These are phyloP conservation scores for Ips typographus DNA, from an alignment of 1,140 invertebrate species.

Conservation along the genomic window DNA sequence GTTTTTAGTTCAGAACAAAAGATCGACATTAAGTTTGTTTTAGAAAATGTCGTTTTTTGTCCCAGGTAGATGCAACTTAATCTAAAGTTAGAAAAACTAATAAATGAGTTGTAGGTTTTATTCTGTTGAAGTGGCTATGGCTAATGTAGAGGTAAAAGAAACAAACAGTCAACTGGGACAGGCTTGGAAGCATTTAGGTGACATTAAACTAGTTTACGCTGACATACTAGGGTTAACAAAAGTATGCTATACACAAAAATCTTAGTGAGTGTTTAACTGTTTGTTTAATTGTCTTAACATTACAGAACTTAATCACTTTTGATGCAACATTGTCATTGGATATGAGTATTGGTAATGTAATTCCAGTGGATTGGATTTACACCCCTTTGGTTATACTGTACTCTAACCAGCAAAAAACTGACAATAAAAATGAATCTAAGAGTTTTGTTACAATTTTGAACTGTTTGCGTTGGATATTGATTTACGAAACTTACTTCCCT, in stretches of 20 bases:
- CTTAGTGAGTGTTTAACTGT: background rate
- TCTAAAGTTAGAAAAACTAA: background rate
- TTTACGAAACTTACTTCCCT: conserved; percentile 61
- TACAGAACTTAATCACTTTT: conserved; percentile 8
- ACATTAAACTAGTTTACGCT: conserved; percentile 57
- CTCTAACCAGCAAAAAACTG: conserved; percentile 53
- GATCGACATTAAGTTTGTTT: conserved; percentile 54
- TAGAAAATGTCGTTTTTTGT: conserved; percentile 59
- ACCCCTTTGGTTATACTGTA: conserved; percentile 64
- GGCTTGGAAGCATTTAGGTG: conserved; percentile 53
- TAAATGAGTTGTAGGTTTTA: conserved; percentile 51
- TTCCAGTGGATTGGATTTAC: conserved; percentile 71
- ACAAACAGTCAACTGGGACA: conserved; percentile 52
- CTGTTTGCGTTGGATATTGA: conserved; percentile 60
- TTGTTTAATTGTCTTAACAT: background rate
- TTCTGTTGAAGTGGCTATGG: conserved; percentile 56
- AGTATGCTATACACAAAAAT: conserved; percentile 31
- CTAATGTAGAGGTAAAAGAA: conserved; percentile 55
- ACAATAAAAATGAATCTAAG: conserved; percentile 48
- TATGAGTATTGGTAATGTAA: conserved; percentile 54
- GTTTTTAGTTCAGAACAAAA: conserved; percentile 56
- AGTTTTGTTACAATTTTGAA: conserved; percentile 39
- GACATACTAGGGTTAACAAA: conserved; percentile 54
- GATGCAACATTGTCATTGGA: conserved; percentile 35
- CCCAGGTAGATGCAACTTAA: conserved; percentile 41